Percentiles rank a stretch among this genome's conserved stretches.
Conservation (phyloP, 2,797 vertebrate genomes). For the Ciconia nigra region DNA sequence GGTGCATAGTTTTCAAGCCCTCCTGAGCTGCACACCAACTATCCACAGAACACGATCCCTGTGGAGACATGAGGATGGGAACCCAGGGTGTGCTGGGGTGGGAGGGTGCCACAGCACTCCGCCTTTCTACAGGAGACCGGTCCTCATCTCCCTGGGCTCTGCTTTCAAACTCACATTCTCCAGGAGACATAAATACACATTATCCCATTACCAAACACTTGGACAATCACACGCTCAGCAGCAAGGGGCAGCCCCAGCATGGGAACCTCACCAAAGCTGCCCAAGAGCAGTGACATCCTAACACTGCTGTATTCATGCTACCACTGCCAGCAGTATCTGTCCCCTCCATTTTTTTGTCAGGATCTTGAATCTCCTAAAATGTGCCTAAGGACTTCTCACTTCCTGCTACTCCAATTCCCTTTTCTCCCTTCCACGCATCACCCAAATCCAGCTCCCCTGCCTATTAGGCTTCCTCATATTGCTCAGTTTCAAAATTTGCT, state of each 20-base stretch:
- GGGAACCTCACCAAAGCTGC: background rate
- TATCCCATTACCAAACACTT: background rate
- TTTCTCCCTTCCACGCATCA: background rate
- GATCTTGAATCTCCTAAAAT: background rate
- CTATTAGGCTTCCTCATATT: background rate
- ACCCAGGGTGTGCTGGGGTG: background rate
- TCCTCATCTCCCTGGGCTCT: background rate
- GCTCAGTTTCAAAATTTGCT: background rate
- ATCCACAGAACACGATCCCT: fast-evolving
- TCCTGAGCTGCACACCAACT: background rate
- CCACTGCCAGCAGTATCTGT: background rate
- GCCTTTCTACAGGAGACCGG: background rate
- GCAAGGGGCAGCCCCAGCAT: background rate
- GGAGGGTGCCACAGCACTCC: background rate
- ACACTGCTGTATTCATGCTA: background rate
- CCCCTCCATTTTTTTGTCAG: background rate
- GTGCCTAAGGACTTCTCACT: background rate
- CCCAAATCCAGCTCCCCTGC: background rate
- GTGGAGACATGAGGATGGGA: background rate
- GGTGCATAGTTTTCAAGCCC: background rate
- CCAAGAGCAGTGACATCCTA: background rate
- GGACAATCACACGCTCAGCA: background rate
- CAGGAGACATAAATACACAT: background rate
- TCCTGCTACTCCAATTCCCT: background rate
- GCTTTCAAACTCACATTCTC: background rate